Conservation (phyloP, 2,797 vertebrate species). For the Halcyon badia region DNA sequence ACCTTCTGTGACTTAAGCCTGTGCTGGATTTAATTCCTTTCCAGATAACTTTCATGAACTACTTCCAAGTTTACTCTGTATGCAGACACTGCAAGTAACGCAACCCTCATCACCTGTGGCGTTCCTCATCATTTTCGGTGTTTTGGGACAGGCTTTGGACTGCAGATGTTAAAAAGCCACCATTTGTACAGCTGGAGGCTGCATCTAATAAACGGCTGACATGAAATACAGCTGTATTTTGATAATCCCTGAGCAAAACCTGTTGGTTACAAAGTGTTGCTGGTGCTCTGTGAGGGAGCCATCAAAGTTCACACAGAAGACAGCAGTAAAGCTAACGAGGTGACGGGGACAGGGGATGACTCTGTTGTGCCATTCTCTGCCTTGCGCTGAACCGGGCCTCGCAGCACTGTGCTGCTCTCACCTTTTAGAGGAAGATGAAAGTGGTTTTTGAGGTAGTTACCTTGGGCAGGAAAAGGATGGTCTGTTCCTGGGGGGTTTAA, state of each 20-base stretch:
- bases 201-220: not conserved
- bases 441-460: not conserved
- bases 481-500: not conserved
- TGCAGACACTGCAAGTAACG: not conserved
- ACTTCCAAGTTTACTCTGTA: accelerated
- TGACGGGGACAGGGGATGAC: accelerated
- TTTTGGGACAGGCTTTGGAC: not conserved
- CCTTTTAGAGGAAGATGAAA: too few relatives aligned
- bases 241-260: not conserved
- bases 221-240: not conserved
- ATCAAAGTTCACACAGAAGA: not conserved
- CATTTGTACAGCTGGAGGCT: not conserved
- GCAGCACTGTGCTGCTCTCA: accelerated
- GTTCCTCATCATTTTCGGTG: not conserved
- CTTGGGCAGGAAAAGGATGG: too few relatives aligned
- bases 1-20: not conserved
- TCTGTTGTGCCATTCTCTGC: accelerated
- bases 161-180: not conserved
- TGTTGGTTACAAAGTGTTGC: not conserved
- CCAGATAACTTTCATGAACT: not conserved
- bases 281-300: not conserved
- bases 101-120: not conserved
- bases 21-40: not conserved
- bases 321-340: accelerated
- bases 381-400: not conserved